Base-by-base conservation (phyloP, 2,113 vertebrate species). In the Melanostigma gelatinosum region DNA sequence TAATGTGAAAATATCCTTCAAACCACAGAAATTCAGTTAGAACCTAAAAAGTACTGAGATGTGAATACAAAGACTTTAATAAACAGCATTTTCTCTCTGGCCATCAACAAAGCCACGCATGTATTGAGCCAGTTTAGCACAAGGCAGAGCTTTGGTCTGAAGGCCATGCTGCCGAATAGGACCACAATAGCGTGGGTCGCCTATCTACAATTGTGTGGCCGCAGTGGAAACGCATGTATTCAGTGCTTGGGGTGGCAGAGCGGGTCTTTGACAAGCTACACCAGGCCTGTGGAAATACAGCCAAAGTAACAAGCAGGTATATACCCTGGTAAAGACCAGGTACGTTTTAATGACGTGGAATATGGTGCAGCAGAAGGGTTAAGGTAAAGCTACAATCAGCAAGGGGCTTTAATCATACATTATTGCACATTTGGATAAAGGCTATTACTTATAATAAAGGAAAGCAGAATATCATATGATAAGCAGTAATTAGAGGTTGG, bases 401-500 rank as follows among this genome's bases (percentile, higher is more conserved):
- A 38, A 48, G 3, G 3, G 34, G 12, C 12, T 64, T 20, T 16
- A 46, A 52, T 48, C 27, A 60, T 34, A 50, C 70, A 65, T 67
- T 57, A 55, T 34, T 63, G 22, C 9, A 63, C 42, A 36, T 80
- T 79, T 29, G 71, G 44, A 79, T 77, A 67, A 6, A 79, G 68
- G 38, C 50, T 68, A 64, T 80, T 72, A 55, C n/a, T 72, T 63
- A 32, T 54, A 20, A 73, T 65, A 63, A 68, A 79, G 67, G 32
- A 81, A 60, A 72, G n/a, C 50, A 29, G 20, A 50, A 88, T 57
- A 68, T 36, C 42, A 61, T 46, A 60, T 55, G 54, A 52, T 78
- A 55, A 84, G 71, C 67, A 77, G 44, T 63, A 79, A 84, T 40
- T 38, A 75, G 32, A 32, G 12, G 32, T 34, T 75, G 24, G 62